These are phyloP conservation scores for Dryobates pubescens DNA, from an alignment of 2,797 vertebrate genomes.

Conservation along the genomic window DNA sequence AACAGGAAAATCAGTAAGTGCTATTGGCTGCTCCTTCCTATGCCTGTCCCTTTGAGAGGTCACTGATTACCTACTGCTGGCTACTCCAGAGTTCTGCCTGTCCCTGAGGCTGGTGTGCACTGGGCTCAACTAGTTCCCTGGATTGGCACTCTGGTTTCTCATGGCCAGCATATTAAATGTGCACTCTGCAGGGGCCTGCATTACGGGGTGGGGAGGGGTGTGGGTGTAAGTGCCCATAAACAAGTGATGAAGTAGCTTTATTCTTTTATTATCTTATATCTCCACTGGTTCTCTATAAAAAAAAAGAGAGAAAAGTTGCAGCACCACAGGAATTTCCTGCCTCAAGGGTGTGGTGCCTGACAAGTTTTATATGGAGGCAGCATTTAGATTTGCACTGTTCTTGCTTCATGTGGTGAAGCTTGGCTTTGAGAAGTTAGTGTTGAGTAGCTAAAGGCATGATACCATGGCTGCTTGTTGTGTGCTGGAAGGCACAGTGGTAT, in stretches of 20 bases:
- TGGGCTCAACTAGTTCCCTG: not conserved
- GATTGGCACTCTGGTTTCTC: not conserved
- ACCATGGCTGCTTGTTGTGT: not conserved
- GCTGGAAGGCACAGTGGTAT: not conserved
- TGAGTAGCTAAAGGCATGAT: not conserved
- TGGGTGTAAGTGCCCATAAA: not conserved
- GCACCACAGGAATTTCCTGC: not conserved
- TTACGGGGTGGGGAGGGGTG: too few relatives aligned
- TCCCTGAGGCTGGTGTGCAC: not conserved
- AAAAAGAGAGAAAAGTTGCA: not conserved
- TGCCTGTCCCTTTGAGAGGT: not conserved
- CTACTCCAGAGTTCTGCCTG: not conserved
- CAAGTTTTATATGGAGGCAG: not conserved
- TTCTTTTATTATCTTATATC: not conserved
- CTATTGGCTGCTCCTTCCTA: not conserved
- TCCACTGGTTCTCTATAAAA: not conserved
- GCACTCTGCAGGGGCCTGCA: not conserved
- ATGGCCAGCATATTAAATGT: fast-evolving
- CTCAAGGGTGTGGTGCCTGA: not conserved
- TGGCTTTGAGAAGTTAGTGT: not conserved
- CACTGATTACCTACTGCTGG: not conserved
- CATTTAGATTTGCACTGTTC: not conserved
- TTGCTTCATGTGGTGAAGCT: not conserved
- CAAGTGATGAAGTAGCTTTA: not conserved
- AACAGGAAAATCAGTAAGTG: conserved; percentile 25